phyloP scores from a whole-genome alignment of 2,113 vertebrate genomes.

The Vireo altiloquus region DNA sequence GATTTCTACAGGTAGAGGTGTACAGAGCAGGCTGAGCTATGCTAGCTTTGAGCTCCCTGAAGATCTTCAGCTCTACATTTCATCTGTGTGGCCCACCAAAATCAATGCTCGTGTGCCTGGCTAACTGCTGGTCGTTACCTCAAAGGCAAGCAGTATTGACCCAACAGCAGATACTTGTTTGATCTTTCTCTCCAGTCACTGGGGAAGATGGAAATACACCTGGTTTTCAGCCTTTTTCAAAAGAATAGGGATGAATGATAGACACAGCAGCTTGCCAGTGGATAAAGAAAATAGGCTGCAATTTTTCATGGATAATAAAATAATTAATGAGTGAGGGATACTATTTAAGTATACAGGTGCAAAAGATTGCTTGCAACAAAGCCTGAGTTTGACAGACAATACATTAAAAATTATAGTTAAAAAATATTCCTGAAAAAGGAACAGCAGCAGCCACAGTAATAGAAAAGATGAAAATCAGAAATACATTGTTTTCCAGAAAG shows the following conservation, averaged over 20 bases:
- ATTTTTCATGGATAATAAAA: conserved; percentile 21
- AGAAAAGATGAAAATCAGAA: not conserved
- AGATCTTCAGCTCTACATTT: not conserved
- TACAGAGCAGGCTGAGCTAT: not conserved
- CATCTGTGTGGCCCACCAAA: accelerated
- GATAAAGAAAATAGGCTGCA: not conserved
- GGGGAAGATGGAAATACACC: not conserved
- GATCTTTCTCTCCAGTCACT: not conserved
- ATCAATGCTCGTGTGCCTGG: not conserved
- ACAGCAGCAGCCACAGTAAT: not conserved
- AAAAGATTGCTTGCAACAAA: not conserved
- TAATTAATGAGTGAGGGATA: not conserved
- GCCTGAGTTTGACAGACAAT: not conserved
- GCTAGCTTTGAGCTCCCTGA: not conserved
- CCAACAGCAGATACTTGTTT: not conserved
- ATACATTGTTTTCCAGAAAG: not conserved
- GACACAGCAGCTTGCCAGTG: not conserved
- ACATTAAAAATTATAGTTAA: not conserved
- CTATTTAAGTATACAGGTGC: not conserved
- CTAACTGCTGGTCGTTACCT: conserved; percentile 11
- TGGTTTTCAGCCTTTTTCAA: not conserved
- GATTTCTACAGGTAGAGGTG: not conserved
- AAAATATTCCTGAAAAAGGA: not conserved
- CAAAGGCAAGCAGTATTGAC: not conserved
- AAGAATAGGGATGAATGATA: not conserved